phyloP scores from a whole-genome alignment of 1,140 invertebrate species.

The Tetragonula clypearis region DNA sequence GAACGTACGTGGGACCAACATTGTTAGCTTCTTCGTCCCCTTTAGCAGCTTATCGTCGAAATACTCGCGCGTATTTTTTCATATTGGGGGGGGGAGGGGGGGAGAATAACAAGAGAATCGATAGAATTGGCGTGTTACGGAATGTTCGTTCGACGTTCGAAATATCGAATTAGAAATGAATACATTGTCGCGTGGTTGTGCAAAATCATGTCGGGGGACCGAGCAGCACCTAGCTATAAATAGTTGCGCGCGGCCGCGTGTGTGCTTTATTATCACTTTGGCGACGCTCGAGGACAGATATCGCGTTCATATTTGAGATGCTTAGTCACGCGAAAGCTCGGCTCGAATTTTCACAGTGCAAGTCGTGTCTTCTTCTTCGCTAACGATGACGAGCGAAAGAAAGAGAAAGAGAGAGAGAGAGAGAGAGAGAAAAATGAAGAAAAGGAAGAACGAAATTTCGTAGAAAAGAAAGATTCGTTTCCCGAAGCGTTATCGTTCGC shows the following conservation, averaged over 20 bases:
- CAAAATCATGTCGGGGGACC: conserved; percentile 51
- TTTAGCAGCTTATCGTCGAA: background rate
- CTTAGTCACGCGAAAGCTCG: conserved; percentile 66
- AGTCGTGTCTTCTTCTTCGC: background rate
- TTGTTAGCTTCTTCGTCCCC: no score
- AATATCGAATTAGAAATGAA: conserved; percentile 14
- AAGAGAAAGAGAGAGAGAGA: no score
- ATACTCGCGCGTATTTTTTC: no score
- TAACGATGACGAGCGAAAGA: no score
- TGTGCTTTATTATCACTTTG: conserved; percentile 63
- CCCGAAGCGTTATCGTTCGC: conserved; percentile 3
- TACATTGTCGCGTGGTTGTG: conserved; percentile 38
- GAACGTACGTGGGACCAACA: no score
- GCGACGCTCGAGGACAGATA: conserved; percentile 62
- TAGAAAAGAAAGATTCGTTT: conserved; percentile 3
- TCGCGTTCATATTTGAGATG: conserved; percentile 64
- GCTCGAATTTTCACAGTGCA: background rate
- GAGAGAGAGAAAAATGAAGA: no score
- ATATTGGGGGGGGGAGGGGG: no score
- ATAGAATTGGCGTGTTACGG: no score
- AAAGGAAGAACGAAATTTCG: background rate
- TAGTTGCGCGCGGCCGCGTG: conserved; percentile 55
- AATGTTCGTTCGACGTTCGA: background rate
- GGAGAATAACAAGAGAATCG: background rate
- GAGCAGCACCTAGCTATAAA: conserved; percentile 55